Evolutionary conservation across 2,888 invertebrate genomes (phyloP).

Genomic region (Pandemis corylana): DNA sequence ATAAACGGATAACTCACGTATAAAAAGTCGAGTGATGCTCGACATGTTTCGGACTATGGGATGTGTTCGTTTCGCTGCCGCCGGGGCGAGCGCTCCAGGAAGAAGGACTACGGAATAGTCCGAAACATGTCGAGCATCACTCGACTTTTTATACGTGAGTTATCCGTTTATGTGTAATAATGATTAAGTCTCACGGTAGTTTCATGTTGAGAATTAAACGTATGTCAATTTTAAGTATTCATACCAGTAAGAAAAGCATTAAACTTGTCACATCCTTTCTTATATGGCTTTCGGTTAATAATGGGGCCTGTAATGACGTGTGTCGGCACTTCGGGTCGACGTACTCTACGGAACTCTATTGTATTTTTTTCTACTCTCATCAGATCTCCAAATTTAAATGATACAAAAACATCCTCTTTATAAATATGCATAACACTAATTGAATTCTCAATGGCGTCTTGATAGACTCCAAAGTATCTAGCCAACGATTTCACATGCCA

Average conservation of each 20-base stretch:
- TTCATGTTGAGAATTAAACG: slow-evolving; percentile 22
- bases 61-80: too few species aligned
- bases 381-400: slow-evolving; percentile 53
- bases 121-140: too few species aligned
- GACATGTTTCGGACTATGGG: too few species aligned
- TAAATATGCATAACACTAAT: slow-evolving; percentile 47
- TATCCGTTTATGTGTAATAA: too few species aligned
- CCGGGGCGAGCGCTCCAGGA: too few species aligned
- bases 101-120: too few species aligned
- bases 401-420: slow-evolving; percentile 50
- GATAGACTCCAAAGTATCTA: slow-evolving; percentile 48
- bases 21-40: too few species aligned
- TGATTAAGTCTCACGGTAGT: too few species aligned
- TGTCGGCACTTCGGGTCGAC: slow-evolving; percentile 15
- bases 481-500: slow-evolving; percentile 48
- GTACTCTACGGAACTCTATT: slow-evolving; percentile 10
- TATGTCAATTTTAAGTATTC: background rate
- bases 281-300: background rate
- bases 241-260: slow-evolving; percentile 50
- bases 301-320: background rate
- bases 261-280: slow-evolving; percentile 8
- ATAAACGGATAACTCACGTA: too few species aligned
- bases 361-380: slow-evolving; percentile 33
- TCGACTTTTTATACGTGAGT: too few species aligned
- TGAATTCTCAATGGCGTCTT: slow-evolving; percentile 21